Evolutionary conservation across 2,888 invertebrate genomes (phyloP).

Genomic region (Oxytorus armatus): DNA sequence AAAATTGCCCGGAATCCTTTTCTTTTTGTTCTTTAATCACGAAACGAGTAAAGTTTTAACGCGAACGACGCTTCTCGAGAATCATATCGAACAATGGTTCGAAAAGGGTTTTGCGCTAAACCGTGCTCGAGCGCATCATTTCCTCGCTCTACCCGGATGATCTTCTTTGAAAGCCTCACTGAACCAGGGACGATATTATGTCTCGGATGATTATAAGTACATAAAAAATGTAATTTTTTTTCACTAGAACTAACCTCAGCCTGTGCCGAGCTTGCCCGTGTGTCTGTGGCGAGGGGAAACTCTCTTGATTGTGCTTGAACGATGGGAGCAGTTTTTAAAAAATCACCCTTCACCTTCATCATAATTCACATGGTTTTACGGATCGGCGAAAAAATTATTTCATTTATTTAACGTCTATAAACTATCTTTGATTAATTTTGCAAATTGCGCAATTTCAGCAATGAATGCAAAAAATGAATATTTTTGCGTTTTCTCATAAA

Average conservation of each 20-base stretch:
- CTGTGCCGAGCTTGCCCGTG: conserved; percentile 76
- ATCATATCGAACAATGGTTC: not conserved
- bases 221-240: conserved; percentile 80
- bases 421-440: too few species aligned
- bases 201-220: conserved; percentile 73
- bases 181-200: conserved; percentile 43
- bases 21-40: not conserved
- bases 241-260: conserved; percentile 68
- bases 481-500: too few species aligned
- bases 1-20: not conserved
- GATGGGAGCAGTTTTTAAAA: conserved; percentile 35
- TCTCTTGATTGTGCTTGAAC: conserved; percentile 56
- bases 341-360: conserved; percentile 24
- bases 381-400: not conserved
- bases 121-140: not conserved
- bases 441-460: too few species aligned
- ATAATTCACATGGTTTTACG: not conserved
- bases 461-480: too few species aligned
- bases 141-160: conserved; percentile 2
- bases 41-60: too few species aligned
- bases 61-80: too few species aligned
- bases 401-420: not conserved
- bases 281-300: conserved; percentile 68
- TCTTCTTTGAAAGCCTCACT: conserved; percentile 8
- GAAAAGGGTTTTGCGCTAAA: too few species aligned